A percentile compares a stretch with the other conserved stretches of the same genome.
phyloP scores from a whole-genome alignment of 2,113 vertebrate species.

The Reinhardtius hippoglossoides region DNA sequence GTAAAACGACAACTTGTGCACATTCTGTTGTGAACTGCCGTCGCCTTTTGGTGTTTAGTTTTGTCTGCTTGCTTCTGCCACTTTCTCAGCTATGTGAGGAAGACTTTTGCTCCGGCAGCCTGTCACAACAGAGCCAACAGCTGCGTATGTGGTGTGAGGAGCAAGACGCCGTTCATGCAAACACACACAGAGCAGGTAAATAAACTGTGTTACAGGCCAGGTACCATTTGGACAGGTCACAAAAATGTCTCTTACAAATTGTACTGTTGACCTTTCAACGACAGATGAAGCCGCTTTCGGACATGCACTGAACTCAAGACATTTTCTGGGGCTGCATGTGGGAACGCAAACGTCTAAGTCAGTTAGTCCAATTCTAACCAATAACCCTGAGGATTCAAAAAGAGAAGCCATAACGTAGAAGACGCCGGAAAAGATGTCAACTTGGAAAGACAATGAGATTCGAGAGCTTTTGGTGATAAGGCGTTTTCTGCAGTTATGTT shows the following conservation, averaged over 20 bases:
- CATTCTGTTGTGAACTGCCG: background rate
- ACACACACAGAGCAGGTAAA: slow-evolving; percentile 10
- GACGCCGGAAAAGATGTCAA: too few species aligned
- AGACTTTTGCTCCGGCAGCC: slow-evolving; percentile 45
- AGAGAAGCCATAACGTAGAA: too few species aligned
- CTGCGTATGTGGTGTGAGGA: slow-evolving; percentile 51
- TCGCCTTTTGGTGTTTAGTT: slow-evolving; percentile 52
- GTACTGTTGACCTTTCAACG: too few species aligned
- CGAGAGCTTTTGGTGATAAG: too few species aligned
- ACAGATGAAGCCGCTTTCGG: too few species aligned
- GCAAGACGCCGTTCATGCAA: background rate
- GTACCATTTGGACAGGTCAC: slow-evolving; percentile 1
- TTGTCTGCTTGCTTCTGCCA: slow-evolving; percentile 23
- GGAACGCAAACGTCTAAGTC: too few species aligned
- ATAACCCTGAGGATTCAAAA: too few species aligned
- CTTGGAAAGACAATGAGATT: too few species aligned
- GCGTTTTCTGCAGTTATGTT: too few species aligned
- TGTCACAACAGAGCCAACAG: slow-evolving; percentile 64
- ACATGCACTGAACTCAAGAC: too few species aligned
- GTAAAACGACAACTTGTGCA: background rate
- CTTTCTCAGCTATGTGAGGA: slow-evolving; percentile 43
- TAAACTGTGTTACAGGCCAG: slow-evolving; percentile 9
- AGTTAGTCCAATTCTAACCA: too few species aligned
- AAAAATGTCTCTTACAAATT: background rate
- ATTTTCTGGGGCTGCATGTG: too few species aligned